Base-by-base conservation (phyloP, 2,797 vertebrate genomes). In the Helostoma temminkii region DNA sequence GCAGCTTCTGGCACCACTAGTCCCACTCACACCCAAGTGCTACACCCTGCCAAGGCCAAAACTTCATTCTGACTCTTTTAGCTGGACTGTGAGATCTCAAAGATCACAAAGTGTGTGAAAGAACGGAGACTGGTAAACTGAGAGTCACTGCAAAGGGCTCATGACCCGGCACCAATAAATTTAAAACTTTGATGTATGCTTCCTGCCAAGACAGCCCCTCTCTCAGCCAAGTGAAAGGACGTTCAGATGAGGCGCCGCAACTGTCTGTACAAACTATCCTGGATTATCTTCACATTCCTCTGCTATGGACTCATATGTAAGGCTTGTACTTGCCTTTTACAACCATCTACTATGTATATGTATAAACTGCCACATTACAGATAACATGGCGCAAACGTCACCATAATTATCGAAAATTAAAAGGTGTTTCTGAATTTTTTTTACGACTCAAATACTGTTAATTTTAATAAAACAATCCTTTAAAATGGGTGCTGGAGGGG, bases 271-370 rank as follows among this genome's bases (percentile, higher is more conserved):
- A 87, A 84, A 81, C 71, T 67, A 74, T 63, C 74, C 80, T 50
- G 72, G 78, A 85, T 88, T 81, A 89, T 88, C 76, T 58, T 74
- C 80, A 82, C 86, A 89, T 88, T 90, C 89, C 85, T 83, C 1
- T 46, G 80, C 63, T 12, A 63, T 82, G 80, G 74, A 77, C 79
- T 88, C 82, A 85, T 80, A 36, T 24, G 25, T 25, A 34, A 70
- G 49, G 42, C 50, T 62, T 67, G 72, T 37, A 57, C 54, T 43
- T 21, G 46, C 54, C 53, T 32, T 56, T 76, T 48, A 62, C 46
- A 16, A 63, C 61, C 59, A 46, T 62, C 47, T n/a, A 11, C 16
- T 8, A 41, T 47, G 15, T 7, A 32, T 21, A 21, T 21, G 49
- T 21, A 56, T 6, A 43, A 45, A 10, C 16, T 65, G 41, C 2